Evolutionary conservation across 2,888 invertebrate genomes (phyloP).

Genomic region (Dryobota labecula): DNA sequence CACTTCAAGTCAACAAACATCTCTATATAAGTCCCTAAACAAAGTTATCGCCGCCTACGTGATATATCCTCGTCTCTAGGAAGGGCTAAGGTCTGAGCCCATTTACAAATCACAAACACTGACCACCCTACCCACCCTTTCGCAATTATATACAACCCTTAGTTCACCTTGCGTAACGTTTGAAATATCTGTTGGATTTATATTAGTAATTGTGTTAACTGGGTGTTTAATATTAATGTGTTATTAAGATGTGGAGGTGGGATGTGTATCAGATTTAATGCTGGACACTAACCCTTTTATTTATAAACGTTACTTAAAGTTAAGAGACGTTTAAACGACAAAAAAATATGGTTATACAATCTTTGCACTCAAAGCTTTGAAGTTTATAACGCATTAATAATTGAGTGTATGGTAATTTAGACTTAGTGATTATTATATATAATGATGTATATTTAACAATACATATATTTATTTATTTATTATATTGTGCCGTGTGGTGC

Average conservation of each 20-base stretch:
- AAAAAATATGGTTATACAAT: too few species aligned
- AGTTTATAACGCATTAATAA: too few species aligned
- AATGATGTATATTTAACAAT: too few species aligned
- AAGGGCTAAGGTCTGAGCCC: slow-evolving; percentile 90
- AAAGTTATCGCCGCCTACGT: slow-evolving; percentile 89
- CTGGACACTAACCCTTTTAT: background rate
- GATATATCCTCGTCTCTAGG: slow-evolving; percentile 90
- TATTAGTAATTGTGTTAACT: slow-evolving; percentile 72
- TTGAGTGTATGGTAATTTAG: too few species aligned
- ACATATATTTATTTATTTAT: too few species aligned
- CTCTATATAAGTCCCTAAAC: slow-evolving; percentile 80
- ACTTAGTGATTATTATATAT: too few species aligned
- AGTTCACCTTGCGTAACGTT: slow-evolving; percentile 81
- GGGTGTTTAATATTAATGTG: slow-evolving; percentile 72
- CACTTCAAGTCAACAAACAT: slow-evolving; percentile 60
- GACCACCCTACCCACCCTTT: slow-evolving; percentile 82
- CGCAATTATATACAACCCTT: slow-evolving; percentile 81
- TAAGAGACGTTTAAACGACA: too few species aligned
- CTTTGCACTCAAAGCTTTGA: too few species aligned
- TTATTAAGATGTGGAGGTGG: background rate
- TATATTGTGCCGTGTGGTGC: too few species aligned
- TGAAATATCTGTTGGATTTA: slow-evolving; percentile 87
- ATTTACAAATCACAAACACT: slow-evolving; percentile 91
- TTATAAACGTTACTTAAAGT: too few species aligned
- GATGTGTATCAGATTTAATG: slow-evolving; percentile 5